Conservation (phyloP, 2,797 vertebrate species). For the Myiotriccus ornatus region DNA sequence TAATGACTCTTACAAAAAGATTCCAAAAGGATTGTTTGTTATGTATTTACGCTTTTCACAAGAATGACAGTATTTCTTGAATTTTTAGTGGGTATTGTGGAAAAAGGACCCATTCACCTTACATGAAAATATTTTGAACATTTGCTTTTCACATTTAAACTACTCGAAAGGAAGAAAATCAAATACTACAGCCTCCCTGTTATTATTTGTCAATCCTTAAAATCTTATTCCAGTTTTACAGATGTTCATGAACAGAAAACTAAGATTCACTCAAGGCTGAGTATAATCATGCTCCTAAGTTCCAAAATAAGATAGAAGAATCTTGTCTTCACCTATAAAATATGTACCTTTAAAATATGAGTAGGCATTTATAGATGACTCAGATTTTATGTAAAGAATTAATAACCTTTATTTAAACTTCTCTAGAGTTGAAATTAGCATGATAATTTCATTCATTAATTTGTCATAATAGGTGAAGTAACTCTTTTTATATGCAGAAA, state of each 20-base stretch:
- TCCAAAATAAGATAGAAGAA: neutral
- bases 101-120: neutral
- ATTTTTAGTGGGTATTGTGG: neutral
- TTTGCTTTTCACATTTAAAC: neutral
- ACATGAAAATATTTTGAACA: neutral
- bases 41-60: neutral
- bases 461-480: neutral
- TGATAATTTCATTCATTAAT: slow-evolving; percentile 13
- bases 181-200: neutral
- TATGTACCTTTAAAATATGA: neutral
- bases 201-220: neutral
- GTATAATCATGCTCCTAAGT: neutral
- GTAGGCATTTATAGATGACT: neutral
- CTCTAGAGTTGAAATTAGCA: neutral
- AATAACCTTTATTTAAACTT: neutral
- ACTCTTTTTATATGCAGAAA: neutral
- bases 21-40: neutral
- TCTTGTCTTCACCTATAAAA: neutral
- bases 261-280: neutral
- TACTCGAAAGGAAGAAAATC: neutral
- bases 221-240: neutral
- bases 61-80: neutral
- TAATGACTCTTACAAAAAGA: neutral
- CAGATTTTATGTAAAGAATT: neutral
- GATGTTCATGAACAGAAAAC: neutral